A percentile compares a stretch with the other conserved stretches of the same genome.
Evolutionary conservation across 2,797 vertebrate species (phyloP).

Genomic region (Labroides dimidiatus): DNA sequence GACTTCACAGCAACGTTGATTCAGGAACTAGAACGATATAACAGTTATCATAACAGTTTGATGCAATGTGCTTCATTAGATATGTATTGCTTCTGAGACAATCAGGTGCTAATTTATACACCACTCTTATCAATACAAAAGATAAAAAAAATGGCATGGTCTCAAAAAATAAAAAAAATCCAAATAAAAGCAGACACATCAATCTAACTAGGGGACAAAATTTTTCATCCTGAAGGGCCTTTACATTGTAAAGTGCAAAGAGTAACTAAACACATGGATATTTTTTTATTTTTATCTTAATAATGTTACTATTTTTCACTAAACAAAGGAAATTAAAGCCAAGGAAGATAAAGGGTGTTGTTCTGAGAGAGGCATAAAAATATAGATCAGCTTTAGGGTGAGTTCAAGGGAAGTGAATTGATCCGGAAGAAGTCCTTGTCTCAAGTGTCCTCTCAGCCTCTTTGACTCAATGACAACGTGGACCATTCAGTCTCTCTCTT

Average conservation of each 20-base stretch:
- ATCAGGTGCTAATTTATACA: not conserved
- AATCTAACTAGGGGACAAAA: not conserved
- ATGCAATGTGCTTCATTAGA: not conserved
- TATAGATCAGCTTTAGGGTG: constrained; percentile 13
- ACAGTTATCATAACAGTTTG: not conserved
- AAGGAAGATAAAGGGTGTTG: not conserved
- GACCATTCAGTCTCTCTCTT: not conserved
- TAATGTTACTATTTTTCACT: not conserved
- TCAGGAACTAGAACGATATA: no score
- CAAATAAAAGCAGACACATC: constrained; percentile 1
- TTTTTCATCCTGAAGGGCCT: not conserved
- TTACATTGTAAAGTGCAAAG: constrained; percentile 32
- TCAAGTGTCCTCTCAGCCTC: not conserved
- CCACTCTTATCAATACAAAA: no score
- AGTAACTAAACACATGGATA: not conserved
- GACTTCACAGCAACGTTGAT: no score
- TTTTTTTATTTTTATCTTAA: not conserved
- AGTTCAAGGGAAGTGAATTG: constrained; percentile 20
- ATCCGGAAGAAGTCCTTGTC: constrained; percentile 28
- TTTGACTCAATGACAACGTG: constrained; percentile 7
- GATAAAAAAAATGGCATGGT: no score
- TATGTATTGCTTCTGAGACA: not conserved
- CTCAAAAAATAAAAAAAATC: not conserved
- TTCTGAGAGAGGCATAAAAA: constrained; percentile 9
- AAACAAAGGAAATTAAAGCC: not conserved